phyloP scores from a whole-genome alignment of 92 coral and sea anemone genomes.

The Heliopora coerulea region DNA sequence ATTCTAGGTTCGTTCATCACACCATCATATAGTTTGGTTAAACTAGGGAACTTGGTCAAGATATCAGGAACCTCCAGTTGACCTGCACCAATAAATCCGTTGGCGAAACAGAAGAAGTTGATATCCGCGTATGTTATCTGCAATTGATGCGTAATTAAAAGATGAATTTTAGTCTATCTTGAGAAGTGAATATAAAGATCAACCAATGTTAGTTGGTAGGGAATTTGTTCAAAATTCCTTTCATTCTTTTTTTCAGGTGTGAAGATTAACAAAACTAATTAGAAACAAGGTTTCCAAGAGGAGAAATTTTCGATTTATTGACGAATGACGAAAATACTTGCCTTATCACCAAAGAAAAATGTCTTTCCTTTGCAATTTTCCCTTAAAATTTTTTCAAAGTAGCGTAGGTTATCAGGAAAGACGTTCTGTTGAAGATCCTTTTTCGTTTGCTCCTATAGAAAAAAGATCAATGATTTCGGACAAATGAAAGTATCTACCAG shows the following conservation, averaged over 20 bases:
- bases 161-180: no score
- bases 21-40: conserved; percentile 57
- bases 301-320: no score
- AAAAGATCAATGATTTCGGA: neutral
- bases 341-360: conserved; percentile 54
- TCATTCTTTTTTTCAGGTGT: no score
- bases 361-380: conserved; percentile 43
- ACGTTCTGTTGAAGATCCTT: conserved; percentile 30
- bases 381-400: conserved; percentile 38
- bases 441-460: conserved; percentile 34
- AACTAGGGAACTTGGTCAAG: conserved; percentile 52
- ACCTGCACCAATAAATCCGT: conserved; percentile 56
- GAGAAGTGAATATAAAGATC: no score
- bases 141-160: neutral
- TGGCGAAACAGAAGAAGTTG: conserved; percentile 60
- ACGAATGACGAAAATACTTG: neutral
- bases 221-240: no score
- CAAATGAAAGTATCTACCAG: no score
- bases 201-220: no score
- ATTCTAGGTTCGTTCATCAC: conserved; percentile 61
- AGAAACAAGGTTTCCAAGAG: no score
- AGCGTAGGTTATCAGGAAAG: conserved; percentile 24
- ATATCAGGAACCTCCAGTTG: conserved; percentile 53
- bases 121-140: conserved; percentile 84
- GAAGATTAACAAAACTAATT: no score